Evolutionary conservation across 2,888 invertebrate genomes (phyloP).

Genomic region (Aethes cnicana): DNA sequence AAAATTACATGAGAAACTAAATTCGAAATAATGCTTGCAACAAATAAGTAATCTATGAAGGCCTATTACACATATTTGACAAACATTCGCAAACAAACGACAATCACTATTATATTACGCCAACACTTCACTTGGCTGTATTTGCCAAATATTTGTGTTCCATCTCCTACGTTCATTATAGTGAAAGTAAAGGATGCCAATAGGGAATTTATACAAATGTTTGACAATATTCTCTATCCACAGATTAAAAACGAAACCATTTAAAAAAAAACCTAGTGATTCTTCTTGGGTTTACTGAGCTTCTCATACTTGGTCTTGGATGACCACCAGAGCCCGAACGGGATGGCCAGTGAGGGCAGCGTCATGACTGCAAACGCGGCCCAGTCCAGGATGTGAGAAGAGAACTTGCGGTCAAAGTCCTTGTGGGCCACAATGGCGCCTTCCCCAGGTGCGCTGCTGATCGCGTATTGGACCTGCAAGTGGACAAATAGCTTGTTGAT

Average conservation of each 20-base stretch:
- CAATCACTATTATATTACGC: no score
- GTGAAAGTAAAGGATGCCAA: no score
- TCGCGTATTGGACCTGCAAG: slow-evolving; percentile 86
- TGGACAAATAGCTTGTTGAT: slow-evolving; percentile 10
- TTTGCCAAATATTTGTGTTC: no score
- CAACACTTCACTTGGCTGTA: no score
- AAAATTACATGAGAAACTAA: no score
- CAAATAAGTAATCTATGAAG: background rate
- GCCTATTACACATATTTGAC: background rate
- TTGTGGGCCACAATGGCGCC: slow-evolving; percentile 95
- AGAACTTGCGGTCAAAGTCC: slow-evolving; percentile 98
- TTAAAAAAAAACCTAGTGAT: slow-evolving; percentile 56
- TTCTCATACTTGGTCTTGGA: slow-evolving; percentile 97
- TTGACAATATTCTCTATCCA: background rate
- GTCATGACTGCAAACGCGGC: slow-evolving; percentile 98
- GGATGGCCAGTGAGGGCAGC: slow-evolving; percentile 95
- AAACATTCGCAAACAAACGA: background rate
- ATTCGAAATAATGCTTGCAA: background rate
- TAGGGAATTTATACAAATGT: no score
- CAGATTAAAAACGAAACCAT: background rate
- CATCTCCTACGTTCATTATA: no score
- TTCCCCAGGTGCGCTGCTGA: slow-evolving; percentile 96
- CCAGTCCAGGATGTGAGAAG: slow-evolving; percentile 98
- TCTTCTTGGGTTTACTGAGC: slow-evolving; percentile 87
- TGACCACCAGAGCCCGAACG: slow-evolving; percentile 96